Evolutionary conservation across 2,888 invertebrate species (phyloP).

Genomic region (Alsophila aescularia): DNA sequence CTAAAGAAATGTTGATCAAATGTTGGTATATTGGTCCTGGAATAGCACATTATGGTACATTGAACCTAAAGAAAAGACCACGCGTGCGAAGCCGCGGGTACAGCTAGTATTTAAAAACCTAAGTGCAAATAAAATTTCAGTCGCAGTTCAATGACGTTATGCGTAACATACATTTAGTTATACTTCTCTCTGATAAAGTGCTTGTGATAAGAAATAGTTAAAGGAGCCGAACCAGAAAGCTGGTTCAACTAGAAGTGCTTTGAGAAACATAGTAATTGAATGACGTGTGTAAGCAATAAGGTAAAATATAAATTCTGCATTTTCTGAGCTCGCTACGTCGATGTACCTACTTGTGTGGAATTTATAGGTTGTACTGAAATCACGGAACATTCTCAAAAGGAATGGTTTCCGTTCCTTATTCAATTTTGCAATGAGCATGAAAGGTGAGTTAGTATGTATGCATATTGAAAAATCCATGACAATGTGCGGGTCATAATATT

Average conservation of each 20-base stretch:
- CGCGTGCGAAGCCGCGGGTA: too few relatives aligned
- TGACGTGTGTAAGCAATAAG: conserved; percentile 31
- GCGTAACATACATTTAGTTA: conserved; percentile 26
- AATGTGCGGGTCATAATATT: too few relatives aligned
- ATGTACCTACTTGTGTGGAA: conserved; percentile 1
- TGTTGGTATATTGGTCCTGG: too few relatives aligned
- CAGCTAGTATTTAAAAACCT: too few relatives aligned
- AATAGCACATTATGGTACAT: too few relatives aligned
- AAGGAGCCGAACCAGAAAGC: neutral
- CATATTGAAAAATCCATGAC: too few relatives aligned
- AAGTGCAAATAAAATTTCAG: conserved; percentile 35
- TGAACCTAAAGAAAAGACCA: too few relatives aligned
- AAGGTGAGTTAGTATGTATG: too few relatives aligned
- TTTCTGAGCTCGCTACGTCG: conserved; percentile 25
- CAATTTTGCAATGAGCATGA: too few relatives aligned
- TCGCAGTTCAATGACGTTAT: conserved; percentile 29
- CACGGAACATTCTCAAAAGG: neutral
- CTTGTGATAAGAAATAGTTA: conserved; percentile 35
- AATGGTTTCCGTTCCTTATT: neutral
- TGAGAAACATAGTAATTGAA: conserved; percentile 39
- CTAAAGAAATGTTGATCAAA: too few relatives aligned
- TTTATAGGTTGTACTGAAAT: conserved; percentile 7
- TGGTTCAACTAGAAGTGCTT: conserved; percentile 8
- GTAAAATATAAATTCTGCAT: conserved; percentile 40
- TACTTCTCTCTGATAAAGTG: conserved; percentile 39